Conservation (phyloP, 2,113 vertebrate species). For the Sylvietta virens region DNA sequence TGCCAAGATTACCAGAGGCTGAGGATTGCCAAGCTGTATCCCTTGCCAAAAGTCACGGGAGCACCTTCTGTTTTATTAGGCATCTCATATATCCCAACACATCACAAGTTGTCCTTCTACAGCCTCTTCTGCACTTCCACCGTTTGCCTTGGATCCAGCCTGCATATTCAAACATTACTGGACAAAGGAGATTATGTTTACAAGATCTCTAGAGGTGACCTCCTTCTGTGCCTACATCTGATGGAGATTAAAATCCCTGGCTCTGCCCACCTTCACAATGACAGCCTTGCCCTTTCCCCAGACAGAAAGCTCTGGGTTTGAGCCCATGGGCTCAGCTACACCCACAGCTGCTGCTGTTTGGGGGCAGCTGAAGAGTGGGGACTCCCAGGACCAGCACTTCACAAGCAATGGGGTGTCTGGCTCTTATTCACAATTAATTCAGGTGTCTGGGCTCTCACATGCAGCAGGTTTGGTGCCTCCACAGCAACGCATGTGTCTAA, state of each 20-base stretch:
- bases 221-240: not conserved
- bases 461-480: not conserved
- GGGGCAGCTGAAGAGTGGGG: not conserved
- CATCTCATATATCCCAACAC: not conserved
- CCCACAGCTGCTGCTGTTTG: not conserved
- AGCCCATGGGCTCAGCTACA: not conserved
- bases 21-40: not conserved
- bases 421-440: not conserved
- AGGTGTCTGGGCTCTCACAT: not conserved
- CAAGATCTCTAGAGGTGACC: not conserved
- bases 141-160: not conserved
- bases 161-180: not conserved
- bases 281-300: not conserved
- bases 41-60: conserved; percentile 1
- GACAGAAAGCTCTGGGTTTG: not conserved
- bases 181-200: not conserved
- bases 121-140: not conserved
- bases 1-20: not conserved
- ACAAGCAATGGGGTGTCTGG: not conserved
- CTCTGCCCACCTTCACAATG: not conserved
- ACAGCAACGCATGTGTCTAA: not conserved
- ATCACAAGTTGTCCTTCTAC: not conserved
- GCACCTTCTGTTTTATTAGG: not conserved
- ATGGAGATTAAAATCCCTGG: not conserved
- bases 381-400: accelerated